These are phyloP conservation scores for Miniopterus natalensis DNA, from an alignment of 2,113 vertebrate species.

Conservation along the genomic window DNA sequence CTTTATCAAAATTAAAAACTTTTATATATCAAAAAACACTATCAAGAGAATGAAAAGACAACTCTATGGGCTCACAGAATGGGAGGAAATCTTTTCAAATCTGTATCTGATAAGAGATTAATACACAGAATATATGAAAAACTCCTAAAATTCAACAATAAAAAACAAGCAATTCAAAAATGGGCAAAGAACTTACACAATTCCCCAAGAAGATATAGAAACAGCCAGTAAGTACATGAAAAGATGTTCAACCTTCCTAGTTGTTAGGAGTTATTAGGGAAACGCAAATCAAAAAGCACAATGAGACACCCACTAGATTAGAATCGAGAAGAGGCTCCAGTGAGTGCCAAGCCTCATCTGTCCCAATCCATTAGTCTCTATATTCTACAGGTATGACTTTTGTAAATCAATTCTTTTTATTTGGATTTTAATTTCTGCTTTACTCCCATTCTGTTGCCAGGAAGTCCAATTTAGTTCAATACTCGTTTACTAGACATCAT, in stretches of 20 bases:
- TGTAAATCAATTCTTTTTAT: neutral
- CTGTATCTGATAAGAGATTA: neutral
- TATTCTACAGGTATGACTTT: neutral
- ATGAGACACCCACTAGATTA: neutral
- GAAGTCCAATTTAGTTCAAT: neutral
- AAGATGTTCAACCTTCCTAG: neutral
- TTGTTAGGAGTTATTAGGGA: neutral
- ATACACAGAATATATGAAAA: conserved; percentile 6
- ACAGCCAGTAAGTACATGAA: neutral
- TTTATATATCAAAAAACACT: neutral
- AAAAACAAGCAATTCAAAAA: conserved; percentile 25
- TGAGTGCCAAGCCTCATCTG: too few species aligned
- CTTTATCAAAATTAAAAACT: conserved; percentile 15
- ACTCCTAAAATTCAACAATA: neutral
- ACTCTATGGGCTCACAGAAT: neutral
- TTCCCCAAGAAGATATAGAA: neutral
- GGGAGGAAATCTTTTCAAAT: neutral
- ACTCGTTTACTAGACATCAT: neutral
- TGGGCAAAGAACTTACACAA: neutral
- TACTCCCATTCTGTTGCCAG: neutral
- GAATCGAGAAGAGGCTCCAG: neutral
- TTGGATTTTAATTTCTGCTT: neutral
- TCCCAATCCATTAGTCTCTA: neutral
- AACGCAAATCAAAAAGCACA: neutral
- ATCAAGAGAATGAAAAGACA: neutral